These are phyloP conservation scores for Chironomus striatipennis DNA, from an alignment of 1,140 invertebrate genomes.

Conservation along the genomic window DNA sequence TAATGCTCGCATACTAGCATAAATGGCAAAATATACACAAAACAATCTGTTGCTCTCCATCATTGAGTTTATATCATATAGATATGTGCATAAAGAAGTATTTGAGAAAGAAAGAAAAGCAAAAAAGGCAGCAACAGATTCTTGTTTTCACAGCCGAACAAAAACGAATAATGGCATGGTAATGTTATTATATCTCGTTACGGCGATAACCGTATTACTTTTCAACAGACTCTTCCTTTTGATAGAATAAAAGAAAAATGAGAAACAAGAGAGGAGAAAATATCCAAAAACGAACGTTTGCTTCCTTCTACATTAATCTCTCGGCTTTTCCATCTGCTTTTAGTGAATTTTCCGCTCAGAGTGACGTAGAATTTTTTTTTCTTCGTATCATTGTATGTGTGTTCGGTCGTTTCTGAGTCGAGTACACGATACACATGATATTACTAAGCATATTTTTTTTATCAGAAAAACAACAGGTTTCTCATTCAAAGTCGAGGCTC, in stretches of 20 bases:
- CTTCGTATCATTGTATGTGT: background rate
- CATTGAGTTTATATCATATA: too few relatives aligned
- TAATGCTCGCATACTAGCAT: background rate
- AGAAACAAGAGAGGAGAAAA: background rate
- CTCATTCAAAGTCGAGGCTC: slow-evolving; percentile 6
- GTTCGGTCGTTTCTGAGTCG: background rate
- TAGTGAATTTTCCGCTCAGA: background rate
- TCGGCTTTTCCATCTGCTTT: background rate
- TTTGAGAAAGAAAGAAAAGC: too few relatives aligned
- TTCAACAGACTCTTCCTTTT: background rate
- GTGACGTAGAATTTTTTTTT: background rate
- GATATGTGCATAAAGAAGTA: too few relatives aligned
- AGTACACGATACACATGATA: background rate
- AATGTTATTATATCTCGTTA: slow-evolving; percentile 19
- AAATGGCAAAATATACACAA: background rate
- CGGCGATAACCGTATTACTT: background rate
- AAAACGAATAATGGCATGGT: background rate
- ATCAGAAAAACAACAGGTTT: slow-evolving; percentile 10
- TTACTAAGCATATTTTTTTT: background rate
- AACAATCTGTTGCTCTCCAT: slow-evolving; percentile 4
- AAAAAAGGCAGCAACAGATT: slow-evolving; percentile 13
- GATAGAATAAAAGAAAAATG: background rate
- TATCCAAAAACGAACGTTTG: background rate
- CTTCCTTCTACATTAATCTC: background rate
- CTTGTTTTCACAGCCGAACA: slow-evolving; percentile 21